phyloP scores from a whole-genome alignment of 2,888 invertebrate species.

The Metalampra italica region DNA sequence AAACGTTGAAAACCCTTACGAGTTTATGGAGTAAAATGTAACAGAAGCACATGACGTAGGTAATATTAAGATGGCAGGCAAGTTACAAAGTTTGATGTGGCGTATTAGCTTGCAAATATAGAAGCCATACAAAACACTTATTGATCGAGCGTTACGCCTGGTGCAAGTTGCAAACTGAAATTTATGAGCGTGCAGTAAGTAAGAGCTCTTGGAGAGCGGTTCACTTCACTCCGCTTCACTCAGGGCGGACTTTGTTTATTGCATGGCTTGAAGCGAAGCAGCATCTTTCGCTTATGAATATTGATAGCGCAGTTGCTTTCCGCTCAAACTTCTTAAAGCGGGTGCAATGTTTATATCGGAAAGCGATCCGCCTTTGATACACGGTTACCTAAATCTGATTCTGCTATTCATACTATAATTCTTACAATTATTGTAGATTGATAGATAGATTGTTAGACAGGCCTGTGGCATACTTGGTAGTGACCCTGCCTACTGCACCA shows the following conservation, averaged over 20 bases:
- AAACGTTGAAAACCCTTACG: constrained; percentile 15
- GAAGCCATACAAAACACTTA: constrained; percentile 75
- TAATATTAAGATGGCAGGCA: constrained; percentile 57
- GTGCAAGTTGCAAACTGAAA: constrained; percentile 75
- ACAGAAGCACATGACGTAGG: constrained; percentile 42
- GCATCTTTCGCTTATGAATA: constrained; percentile 69
- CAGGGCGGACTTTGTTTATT: constrained; percentile 67
- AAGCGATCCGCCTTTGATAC: constrained; percentile 19
- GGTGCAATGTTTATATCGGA: constrained; percentile 52
- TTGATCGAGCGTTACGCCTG: constrained; percentile 72
- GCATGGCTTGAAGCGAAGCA: constrained; percentile 58
- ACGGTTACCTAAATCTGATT: not conserved
- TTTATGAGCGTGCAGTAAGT: constrained; percentile 66
- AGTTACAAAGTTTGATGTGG: constrained; percentile 64
- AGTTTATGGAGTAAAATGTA: constrained; percentile 14
- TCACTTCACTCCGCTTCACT: constrained; percentile 43
- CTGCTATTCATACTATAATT: no score
- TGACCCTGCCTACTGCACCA: no score
- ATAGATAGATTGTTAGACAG: no score
- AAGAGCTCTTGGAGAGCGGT: constrained; percentile 60
- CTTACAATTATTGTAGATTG: no score
- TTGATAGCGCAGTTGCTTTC: constrained; percentile 63
- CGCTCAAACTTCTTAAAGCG: constrained; percentile 60
- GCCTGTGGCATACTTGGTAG: no score
- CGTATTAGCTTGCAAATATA: constrained; percentile 75